Evolutionary conservation across 2,797 vertebrate species (phyloP), one percentile per base, ranked within the genome.

Genomic region (Ibycter americanus): DNA sequence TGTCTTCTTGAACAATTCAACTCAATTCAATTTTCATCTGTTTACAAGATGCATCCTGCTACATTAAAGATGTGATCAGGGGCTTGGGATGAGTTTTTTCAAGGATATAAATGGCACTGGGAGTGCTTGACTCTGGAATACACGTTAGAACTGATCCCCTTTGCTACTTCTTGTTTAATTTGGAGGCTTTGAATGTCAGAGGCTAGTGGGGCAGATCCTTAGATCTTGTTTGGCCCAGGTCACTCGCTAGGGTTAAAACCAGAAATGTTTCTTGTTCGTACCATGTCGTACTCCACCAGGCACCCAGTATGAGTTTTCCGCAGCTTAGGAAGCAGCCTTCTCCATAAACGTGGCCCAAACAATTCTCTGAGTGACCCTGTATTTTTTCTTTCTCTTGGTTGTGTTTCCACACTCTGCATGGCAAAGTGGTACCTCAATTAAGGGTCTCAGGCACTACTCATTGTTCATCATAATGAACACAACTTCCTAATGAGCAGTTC

Each of bases 81-180:
- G 15, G 18, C 36, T 59, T 32, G 16, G 42, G 62, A 68, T 12
- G 12, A 63, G 14, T 21, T 73, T 32, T 46, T 51, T 4, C 56
- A 59, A 82, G 54, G 61, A 26, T 10, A 20, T 3, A 19, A 56
- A 52, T 6, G 17, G 20, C 47, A 63, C 14, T 13, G 12, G 27
- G 38, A 73, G 6, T 38, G 11, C 7, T 40, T 46, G 26, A 22
- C 32, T 40, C 22, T 6, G 7, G 15, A 78, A 40, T 27, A 36
- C 0, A 1, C 22, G 19, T 79, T n/a, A 54, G 27, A 72, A 55
- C 2, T 4, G 3, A 66, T 44, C 66, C 4, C 3, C 8, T 42
- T 47, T 71, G 34, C 6, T 71, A 11, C 3, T 31, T 18, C 12
- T 44, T 47, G 3, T 27, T 70, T 54, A 15, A 32, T n/a, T 62